phyloP scores from a whole-genome alignment of 2,797 vertebrate species.

The Amniataba percoides region DNA sequence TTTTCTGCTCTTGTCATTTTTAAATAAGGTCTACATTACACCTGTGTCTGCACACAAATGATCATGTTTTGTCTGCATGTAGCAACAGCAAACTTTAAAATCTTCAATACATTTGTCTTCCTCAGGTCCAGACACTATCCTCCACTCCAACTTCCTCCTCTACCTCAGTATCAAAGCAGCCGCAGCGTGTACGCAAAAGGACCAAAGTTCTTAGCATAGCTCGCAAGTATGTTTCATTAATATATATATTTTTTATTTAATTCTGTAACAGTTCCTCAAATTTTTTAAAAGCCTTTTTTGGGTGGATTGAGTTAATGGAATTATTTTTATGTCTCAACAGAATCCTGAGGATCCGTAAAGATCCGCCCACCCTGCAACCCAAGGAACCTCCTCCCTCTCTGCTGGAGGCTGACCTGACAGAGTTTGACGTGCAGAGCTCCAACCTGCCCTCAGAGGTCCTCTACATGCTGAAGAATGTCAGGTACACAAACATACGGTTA shows the following conservation, averaged over 20 bases:
- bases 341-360: constrained; percentile 93
- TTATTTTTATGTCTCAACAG: constrained; percentile 71
- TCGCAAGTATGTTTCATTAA: constrained; percentile 87
- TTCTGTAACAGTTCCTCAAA: neutral
- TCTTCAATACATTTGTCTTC: constrained; percentile 7
- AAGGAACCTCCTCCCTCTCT: constrained; percentile 96
- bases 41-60: neutral
- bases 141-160: constrained; percentile 84
- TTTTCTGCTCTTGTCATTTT: neutral
- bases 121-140: constrained; percentile 92
- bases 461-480: constrained; percentile 98
- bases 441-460: constrained; percentile 95
- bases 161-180: constrained; percentile 82
- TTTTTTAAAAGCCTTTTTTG: neutral
- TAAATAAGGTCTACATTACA: neutral
- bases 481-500: constrained; percentile 57
- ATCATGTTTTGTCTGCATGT: constrained; percentile 6
- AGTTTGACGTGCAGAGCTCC: constrained; percentile 96
- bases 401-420: constrained; percentile 95
- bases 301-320: neutral
- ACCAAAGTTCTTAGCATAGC: constrained; percentile 93
- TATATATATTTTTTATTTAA: neutral
- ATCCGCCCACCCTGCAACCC: constrained; percentile 93
- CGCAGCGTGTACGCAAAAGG: constrained; percentile 90
- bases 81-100: neutral